These are phyloP conservation scores for Littorina saxatilis DNA, from an alignment of 1,140 invertebrate species.

Conservation along the genomic window DNA sequence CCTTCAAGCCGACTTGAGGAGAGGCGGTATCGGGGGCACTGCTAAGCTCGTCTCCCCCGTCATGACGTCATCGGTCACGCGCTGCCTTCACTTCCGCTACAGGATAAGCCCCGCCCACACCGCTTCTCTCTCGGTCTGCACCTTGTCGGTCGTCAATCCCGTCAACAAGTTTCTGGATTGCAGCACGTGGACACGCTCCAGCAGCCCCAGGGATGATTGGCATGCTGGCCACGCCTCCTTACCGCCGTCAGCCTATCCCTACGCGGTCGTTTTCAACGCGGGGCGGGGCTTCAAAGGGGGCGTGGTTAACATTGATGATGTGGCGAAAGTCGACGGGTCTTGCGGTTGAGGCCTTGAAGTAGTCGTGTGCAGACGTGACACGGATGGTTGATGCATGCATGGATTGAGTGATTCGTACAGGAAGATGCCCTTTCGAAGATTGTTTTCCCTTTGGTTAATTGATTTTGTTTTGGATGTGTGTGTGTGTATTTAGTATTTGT, in stretches of 20 bases:
- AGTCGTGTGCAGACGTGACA: no score
- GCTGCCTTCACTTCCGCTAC: constrained; percentile 34
- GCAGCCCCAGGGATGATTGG: not conserved
- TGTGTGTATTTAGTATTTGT: no score
- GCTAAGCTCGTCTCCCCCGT: constrained; percentile 6
- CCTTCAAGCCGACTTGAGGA: not conserved
- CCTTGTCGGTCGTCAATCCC: not conserved
- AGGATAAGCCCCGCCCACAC: not conserved
- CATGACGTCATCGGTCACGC: constrained; percentile 29
- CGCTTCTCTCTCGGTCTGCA: constrained; percentile 24
- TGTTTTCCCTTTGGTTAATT: no score
- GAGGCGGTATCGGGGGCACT: not conserved
- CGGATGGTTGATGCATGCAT: no score
- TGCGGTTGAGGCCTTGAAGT: not conserved
- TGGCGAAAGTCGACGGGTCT: constrained; percentile 5
- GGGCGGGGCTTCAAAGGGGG: constrained; percentile 7
- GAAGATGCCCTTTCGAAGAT: no score
- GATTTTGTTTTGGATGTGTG: no score
- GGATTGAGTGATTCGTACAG: no score
- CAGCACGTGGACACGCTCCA: constrained; percentile 17
- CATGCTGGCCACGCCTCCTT: not conserved
- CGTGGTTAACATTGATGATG: not conserved
- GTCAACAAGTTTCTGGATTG: constrained; percentile 1
- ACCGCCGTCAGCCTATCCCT: not conserved
- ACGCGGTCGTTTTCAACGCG: constrained; percentile 10